These are phyloP conservation scores for Volucella inflata DNA, from an alignment of 2,888 invertebrate genomes.

Conservation along the genomic window DNA sequence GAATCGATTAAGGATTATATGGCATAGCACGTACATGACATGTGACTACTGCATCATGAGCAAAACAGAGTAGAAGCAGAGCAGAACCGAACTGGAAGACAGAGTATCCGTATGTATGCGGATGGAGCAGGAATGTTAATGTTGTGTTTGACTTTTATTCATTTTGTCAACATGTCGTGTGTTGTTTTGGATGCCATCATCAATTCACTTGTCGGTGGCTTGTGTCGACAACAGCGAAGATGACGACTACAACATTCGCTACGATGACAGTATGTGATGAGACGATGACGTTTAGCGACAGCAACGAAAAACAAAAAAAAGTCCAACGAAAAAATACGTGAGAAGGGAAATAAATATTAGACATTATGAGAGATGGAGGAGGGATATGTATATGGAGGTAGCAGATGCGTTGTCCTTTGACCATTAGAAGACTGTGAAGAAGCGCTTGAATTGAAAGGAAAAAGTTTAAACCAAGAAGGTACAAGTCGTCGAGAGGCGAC, in stretches of 20 bases:
- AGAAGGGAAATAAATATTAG: conserved; percentile 56
- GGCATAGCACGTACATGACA: conserved; percentile 74
- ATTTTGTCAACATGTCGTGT: conserved; percentile 75
- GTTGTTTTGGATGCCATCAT: conserved; percentile 75
- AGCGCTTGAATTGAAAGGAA: too few relatives aligned
- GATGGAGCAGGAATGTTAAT: conserved; percentile 63
- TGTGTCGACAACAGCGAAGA: conserved; percentile 39
- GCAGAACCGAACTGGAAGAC: conserved; percentile 15
- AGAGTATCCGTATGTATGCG: not conserved
- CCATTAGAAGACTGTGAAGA: too few relatives aligned
- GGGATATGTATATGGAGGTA: not conserved
- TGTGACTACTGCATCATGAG: conserved; percentile 59
- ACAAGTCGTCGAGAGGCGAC: too few relatives aligned
- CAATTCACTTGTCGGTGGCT: conserved; percentile 72
- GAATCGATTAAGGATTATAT: conserved; percentile 75
- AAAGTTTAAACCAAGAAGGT: too few relatives aligned
- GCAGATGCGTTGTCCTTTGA: not conserved
- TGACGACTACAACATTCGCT: conserved; percentile 7
- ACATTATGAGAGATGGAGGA: not conserved
- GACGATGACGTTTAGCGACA: conserved; percentile 62
- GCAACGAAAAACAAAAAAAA: conserved; percentile 48
- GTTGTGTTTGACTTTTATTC: conserved; percentile 75
- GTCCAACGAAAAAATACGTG: not conserved
- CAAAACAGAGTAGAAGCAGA: not conserved
- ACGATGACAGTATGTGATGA: conserved; percentile 58